Base-by-base conservation (phyloP, 1,140 invertebrate genomes). In the Diorhabda sublineata region DNA sequence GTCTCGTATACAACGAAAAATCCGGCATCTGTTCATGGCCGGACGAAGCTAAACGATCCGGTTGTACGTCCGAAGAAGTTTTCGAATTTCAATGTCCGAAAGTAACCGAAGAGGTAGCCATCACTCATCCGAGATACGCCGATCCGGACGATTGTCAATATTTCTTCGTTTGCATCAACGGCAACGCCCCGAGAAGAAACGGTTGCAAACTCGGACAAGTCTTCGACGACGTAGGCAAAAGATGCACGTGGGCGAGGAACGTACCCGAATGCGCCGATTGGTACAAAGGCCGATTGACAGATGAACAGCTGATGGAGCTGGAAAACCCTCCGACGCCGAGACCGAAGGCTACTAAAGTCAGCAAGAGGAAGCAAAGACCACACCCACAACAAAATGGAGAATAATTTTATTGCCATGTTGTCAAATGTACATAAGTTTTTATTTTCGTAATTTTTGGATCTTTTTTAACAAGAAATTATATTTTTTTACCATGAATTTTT, bases 101-200 rank as follows among this genome's bases (percentile, higher is more conserved):
- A 74, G 89, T 92, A 7, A 89, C 91, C 74, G 89, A 90, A 64
- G 85, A 85, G 0, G 85, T 88, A 58, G 92, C 87, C 0, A 84
- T 88, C 2, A 91, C 91, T 2, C 93, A 97, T 83, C 93, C 94
- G 0, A 85, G 94, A 0, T 95, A 94, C 77, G 87, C 93, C 2
- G 92, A 95, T 80, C 88, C 89, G n/a, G 91, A 92, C 57, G 93
- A 97, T 78, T 97, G 94, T 74, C 92, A 95, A 79, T 95, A 87
- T 83, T 96, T 96, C 83, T 96, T 94, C 80, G 93, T 96, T 2
- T 96, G 94, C 79, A 91, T 96, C 61, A 94, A 95, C 75, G 93
- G 92, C 1, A 87, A 92, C 75, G 86, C 88, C 26, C 93, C 94
- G 0, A 84, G 93, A 60, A 84, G 92, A 42, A 92, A 89, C 69